phyloP scores from a whole-genome alignment of 2,888 invertebrate species.

The Lithophane semibrunnea region DNA sequence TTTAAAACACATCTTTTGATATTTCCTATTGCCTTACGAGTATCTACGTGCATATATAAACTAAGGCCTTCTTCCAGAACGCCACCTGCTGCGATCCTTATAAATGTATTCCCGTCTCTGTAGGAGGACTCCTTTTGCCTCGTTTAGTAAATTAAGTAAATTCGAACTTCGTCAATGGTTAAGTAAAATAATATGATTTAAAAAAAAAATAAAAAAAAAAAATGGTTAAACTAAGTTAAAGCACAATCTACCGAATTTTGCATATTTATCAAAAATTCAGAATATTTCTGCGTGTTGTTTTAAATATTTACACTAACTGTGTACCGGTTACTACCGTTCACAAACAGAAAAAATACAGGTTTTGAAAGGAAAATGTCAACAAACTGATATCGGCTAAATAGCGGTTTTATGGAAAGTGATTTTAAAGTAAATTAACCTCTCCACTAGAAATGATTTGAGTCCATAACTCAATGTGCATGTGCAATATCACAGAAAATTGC shows the following conservation, averaged over 20 bases:
- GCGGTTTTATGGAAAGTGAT: constrained; percentile 15
- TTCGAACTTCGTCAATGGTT: not conserved
- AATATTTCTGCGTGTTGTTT: not conserved
- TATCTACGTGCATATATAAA: too few relatives aligned
- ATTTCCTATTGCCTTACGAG: not conserved
- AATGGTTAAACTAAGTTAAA: not conserved
- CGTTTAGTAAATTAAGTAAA: not conserved
- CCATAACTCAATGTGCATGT: too few relatives aligned
- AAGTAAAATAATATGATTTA: not conserved
- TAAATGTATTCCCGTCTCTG: too few relatives aligned
- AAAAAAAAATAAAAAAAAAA: not conserved
- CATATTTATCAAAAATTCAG: not conserved
- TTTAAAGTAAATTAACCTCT: constrained; percentile 5
- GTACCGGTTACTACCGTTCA: not conserved
- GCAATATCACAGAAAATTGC: too few relatives aligned
- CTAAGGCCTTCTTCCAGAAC: not conserved
- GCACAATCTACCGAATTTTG: not conserved
- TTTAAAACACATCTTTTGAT: not conserved
- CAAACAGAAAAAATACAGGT: not conserved
- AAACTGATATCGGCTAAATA: not conserved
- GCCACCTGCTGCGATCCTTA: not conserved
- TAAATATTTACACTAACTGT: not conserved
- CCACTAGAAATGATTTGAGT: not conserved
- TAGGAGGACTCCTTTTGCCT: too few relatives aligned
- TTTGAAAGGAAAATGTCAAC: constrained; percentile 3